Evolutionary conservation across 2,888 invertebrate species (phyloP), one percentile per base, ranked within the genome.

Genomic region (Heliothis peltigera): DNA sequence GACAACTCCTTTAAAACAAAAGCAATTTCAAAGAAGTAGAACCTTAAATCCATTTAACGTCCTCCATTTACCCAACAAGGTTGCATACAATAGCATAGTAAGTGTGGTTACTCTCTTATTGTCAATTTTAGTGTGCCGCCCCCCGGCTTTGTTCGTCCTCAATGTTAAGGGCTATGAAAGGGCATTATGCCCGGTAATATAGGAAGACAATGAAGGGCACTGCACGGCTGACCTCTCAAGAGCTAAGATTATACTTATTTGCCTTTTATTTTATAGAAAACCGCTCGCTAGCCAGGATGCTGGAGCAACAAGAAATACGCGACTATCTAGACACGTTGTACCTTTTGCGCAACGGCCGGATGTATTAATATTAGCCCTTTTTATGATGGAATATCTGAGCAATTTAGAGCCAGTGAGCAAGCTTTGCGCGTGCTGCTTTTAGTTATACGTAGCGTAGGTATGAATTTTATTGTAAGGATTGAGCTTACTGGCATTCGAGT

Each of bases 201-300:
- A 77, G 77, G 84, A 84, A 90, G 86, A 92, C 91, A 92, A 92
- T 91, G 84, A 81, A 71, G 89, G 89, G 85, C 89, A 87, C 84
- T 80, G 87, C 89, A 90, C 88, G 89, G 79, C 81, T 90, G 92
- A 93, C 92, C 93, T 87, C 86, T 66, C 69, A 60, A 70, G 57
- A 55, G 61, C 61, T 80, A 72, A 85, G 86, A 88, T 90, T 89
- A 88, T 85, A 84, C 84, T 88, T 89, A 89, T 90, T 92, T 89
- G 79, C 83, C 77, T 90, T 89, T 90, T 91, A 91, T 92, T 91
- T 91, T 90, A 89, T 90, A 90, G 88, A 89, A 89, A 88, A 89
- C 79, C 48, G 79, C 78, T 68, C 57, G 74, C 69, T 57, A 49
- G 83, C 78, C 87, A 87, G 89, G 87, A 88, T 89, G 88, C 82